A percentile compares a stretch with the other conserved stretches of the same genome.
Evolutionary conservation across 2,888 invertebrate species (phyloP).

Genomic region (Clunio marinus): DNA sequence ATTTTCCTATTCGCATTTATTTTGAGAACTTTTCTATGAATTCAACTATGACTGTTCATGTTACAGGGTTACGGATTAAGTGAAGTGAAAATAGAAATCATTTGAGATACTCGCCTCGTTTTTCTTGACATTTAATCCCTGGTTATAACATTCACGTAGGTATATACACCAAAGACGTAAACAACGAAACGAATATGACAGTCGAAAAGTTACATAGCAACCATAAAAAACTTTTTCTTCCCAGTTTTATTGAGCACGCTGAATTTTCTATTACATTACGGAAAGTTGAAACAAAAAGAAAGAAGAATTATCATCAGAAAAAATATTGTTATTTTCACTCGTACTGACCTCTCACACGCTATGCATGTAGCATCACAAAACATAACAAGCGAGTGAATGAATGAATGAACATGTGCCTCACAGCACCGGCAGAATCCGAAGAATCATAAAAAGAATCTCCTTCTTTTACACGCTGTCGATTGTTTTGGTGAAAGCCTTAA

Average conservation of each 20-base stretch:
- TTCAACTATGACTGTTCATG: no score
- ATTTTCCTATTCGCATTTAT: no score
- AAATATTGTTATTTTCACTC: slow-evolving; percentile 3
- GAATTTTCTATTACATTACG: slow-evolving; percentile 4
- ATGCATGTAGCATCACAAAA: background rate
- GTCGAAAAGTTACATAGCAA: background rate
- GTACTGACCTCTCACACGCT: slow-evolving; percentile 2
- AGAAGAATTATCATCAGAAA: slow-evolving; percentile 20
- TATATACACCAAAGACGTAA: background rate
- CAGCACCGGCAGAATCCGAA: background rate
- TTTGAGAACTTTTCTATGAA: no score
- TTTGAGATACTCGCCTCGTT: no score
- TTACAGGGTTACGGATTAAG: no score
- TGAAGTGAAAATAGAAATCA: no score
- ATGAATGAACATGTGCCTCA: background rate
- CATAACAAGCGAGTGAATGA: no score
- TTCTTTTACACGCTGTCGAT: background rate
- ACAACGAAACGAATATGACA: background rate
- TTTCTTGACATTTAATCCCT: no score
- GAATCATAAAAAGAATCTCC: slow-evolving; percentile 6
- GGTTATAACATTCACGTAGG: background rate
- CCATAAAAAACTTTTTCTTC: slow-evolving; percentile 10
- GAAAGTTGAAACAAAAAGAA: slow-evolving; percentile 1
- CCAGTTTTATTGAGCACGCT: slow-evolving; percentile 8
- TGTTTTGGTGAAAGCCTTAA: background rate